Evolutionary conservation across 2,888 invertebrate genomes (phyloP), one percentile per base, ranked within the genome.

Genomic region (Epicampocera succincta): DNA sequence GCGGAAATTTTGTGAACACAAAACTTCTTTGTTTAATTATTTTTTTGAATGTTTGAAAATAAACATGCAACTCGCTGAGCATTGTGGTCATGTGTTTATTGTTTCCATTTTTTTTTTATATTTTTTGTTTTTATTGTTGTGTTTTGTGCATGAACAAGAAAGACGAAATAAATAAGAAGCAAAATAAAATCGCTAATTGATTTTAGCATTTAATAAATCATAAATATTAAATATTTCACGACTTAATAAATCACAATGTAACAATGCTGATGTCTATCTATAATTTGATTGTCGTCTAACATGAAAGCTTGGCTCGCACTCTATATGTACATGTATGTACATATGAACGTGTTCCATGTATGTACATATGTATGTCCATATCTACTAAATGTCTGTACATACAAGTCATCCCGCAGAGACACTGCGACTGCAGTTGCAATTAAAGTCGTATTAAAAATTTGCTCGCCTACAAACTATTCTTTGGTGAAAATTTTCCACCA

Each of bases 231-330:
- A 75, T 75, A 48, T 66, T 72, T 78, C 38, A 72, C 66, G 56
- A 72, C 77, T 77, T 60, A 60, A 65, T 60, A 74, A 74, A 69
- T 48, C 60, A 78, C 82, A 78, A 78, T 75, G 65, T 74, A 78
- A 78, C 74, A 82, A 71, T 61, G 71, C 66, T 75, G 82, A 78
- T 82, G 78, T 74, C 78, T 74, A 75, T 78, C 78, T 54, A 42
- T 66, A 71, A 75, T 78, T 82, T 78, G 82, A 78, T 78, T 78
- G 82, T 78, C 74, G 78, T 78, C 71, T 82, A 78, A 82, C 82
- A 82, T 78, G 82, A 82, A 82, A 78, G 71, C 74, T 78, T 13
- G 66, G 66, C 56, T 29, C 56, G 54, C 40, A 78, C 38, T 63
- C 65, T 40, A 29, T n/a, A 76, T 48, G 19, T 58, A 38, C 17